A percentile compares a stretch with the other conserved stretches of the same genome.
Conservation (phyloP, 2,888 invertebrate species). For the Tachystola acroxantha region DNA sequence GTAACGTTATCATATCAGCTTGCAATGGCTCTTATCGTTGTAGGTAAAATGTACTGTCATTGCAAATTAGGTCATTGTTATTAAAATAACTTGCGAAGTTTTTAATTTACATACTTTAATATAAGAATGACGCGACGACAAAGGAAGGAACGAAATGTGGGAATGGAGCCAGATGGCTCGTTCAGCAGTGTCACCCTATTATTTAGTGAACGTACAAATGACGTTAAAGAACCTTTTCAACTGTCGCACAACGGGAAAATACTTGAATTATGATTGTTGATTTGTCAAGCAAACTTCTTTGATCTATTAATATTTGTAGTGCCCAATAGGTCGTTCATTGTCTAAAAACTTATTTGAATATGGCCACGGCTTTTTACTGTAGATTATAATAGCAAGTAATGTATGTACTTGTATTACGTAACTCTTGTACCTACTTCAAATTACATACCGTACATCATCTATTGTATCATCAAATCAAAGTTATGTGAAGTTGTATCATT, state of each 20-base stretch:
- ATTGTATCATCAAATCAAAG: no score
- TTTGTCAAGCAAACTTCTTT: no score
- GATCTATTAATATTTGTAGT: no score
- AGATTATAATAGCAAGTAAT: no score
- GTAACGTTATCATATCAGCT: slow-evolving; percentile 4
- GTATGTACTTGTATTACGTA: no score
- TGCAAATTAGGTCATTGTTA: slow-evolving; percentile 42
- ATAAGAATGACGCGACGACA: slow-evolving; percentile 18
- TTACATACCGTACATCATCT: no score
- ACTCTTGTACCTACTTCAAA: no score
- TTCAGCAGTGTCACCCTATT: slow-evolving; percentile 10
- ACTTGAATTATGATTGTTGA: no score
- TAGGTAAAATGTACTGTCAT: slow-evolving; percentile 16
- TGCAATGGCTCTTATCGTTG: background rate
- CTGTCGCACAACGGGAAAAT: background rate
- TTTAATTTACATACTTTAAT: slow-evolving; percentile 23
- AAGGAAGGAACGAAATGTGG: slow-evolving; percentile 30
- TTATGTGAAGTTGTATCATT: background rate
- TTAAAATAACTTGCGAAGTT: slow-evolving; percentile 19
- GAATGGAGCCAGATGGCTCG: slow-evolving; percentile 31
- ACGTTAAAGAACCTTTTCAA: background rate
- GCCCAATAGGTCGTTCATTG: background rate
- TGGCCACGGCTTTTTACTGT: no score
- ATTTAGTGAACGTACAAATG: slow-evolving; percentile 13
- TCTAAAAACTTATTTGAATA: no score